Evolutionary conservation across 2,113 vertebrate species (phyloP).

Genomic region (Crotalus horridus): DNA sequence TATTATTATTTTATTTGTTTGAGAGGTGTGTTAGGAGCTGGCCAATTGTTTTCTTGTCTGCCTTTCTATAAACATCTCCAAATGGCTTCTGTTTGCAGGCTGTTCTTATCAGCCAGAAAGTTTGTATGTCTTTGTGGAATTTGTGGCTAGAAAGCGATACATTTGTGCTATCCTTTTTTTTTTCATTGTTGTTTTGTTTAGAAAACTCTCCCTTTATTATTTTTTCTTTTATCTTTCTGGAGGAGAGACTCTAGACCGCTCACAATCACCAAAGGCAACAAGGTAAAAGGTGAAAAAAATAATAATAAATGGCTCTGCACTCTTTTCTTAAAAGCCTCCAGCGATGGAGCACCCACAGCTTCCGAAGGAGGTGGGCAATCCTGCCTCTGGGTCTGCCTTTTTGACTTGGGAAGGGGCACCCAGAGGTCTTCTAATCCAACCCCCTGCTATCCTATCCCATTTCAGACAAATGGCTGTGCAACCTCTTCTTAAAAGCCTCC

Average conservation of each 20-base stretch:
- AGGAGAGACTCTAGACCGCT: too few species aligned
- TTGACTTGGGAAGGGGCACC: background rate
- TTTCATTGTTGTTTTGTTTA: too few species aligned
- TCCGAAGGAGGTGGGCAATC: too few species aligned
- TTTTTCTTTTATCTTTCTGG: background rate
- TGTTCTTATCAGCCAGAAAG: background rate
- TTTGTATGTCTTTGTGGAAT: background rate
- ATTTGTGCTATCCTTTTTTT: background rate
- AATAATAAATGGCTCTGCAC: too few species aligned
- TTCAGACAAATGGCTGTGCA: too few species aligned
- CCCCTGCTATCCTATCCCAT: too few species aligned
- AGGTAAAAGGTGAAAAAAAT: too few species aligned
- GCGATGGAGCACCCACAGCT: too few species aligned
- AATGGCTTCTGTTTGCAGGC: background rate
- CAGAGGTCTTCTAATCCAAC: background rate
- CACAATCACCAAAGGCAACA: too few species aligned
- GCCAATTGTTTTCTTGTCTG: background rate
- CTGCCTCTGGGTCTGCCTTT: background rate
- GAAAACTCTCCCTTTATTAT: background rate
- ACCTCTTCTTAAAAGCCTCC: too few species aligned
- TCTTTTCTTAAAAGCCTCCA: too few species aligned
- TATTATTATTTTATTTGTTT: background rate
- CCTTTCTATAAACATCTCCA: background rate
- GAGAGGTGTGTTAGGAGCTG: background rate
- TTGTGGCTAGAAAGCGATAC: background rate